These are phyloP conservation scores for Synaphobranchus kaupii DNA, from an alignment of 2,797 vertebrate genomes.

Conservation along the genomic window DNA sequence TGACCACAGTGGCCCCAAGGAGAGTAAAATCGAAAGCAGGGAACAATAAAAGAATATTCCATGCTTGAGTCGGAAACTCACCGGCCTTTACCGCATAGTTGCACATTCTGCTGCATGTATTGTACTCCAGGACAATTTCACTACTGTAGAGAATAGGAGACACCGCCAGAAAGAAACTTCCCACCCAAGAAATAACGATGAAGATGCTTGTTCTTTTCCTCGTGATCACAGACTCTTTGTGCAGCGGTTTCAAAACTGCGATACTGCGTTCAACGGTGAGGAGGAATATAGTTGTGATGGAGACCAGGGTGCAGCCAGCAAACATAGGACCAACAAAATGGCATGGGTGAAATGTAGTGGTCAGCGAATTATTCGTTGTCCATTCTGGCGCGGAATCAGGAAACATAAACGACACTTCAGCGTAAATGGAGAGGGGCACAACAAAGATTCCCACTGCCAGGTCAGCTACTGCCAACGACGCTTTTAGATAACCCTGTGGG, in stretches of 20 bases:
- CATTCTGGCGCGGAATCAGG: slow-evolving; percentile 60
- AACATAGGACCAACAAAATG: slow-evolving; percentile 74
- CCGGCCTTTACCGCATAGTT: slow-evolving; percentile 69
- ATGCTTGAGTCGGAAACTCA: slow-evolving; percentile 62
- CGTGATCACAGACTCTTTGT: slow-evolving; percentile 76
- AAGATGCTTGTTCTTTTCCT: slow-evolving; percentile 69
- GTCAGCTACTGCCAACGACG: slow-evolving; percentile 75
- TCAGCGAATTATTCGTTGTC: slow-evolving; percentile 63
- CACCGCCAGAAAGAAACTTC: slow-evolving; percentile 74
- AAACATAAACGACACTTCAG: slow-evolving; percentile 69
- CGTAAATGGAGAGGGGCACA: slow-evolving; percentile 75
- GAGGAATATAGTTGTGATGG: slow-evolving; percentile 78
- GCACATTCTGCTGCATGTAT: slow-evolving; percentile 79
- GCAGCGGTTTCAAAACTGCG: slow-evolving; percentile 75
- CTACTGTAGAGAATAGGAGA: slow-evolving; percentile 72
- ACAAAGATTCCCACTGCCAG: slow-evolving; percentile 74
- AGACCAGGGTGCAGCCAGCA: slow-evolving; percentile 78
- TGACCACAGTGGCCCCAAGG: slow-evolving; percentile 67
- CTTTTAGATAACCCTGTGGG: slow-evolving; percentile 79
- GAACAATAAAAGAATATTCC: slow-evolving; percentile 75
- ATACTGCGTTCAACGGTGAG: slow-evolving; percentile 75
- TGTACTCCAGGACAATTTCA: slow-evolving; percentile 75
- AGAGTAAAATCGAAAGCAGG: slow-evolving; percentile 75
- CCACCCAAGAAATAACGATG: slow-evolving; percentile 73
- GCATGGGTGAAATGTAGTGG: slow-evolving; percentile 71